phyloP scores from a whole-genome alignment of 2,888 invertebrate genomes.

The Hypomecis punctinalis region DNA sequence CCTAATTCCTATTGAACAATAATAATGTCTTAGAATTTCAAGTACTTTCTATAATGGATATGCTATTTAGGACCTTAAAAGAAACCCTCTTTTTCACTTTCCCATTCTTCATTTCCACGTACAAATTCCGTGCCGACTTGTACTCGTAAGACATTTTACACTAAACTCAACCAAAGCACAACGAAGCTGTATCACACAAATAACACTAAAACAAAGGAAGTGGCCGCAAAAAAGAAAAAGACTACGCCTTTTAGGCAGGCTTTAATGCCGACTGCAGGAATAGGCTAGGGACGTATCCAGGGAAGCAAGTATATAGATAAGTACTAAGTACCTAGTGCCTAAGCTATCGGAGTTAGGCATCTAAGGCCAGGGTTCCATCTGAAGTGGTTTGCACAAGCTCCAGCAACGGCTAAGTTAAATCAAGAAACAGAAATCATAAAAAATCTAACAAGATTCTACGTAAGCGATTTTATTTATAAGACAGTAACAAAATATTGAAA shows the following conservation, averaged over 20 bases:
- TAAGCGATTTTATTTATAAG: no score
- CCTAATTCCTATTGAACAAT: no score
- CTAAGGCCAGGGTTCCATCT: constrained; percentile 49
- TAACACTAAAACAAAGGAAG: constrained; percentile 53
- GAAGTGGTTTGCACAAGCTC: background rate
- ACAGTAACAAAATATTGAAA: no score
- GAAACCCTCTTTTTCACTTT: constrained; percentile 73
- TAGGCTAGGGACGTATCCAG: constrained; percentile 51
- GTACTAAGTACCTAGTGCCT: constrained; percentile 4
- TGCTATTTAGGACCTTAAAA: constrained; percentile 63
- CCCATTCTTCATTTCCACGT: constrained; percentile 73
- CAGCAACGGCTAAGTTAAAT: no score
- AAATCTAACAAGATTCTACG: no score
- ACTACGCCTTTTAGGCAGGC: constrained; percentile 55
- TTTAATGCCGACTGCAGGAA: constrained; percentile 59
- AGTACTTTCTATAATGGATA: no score
- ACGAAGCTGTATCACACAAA: constrained; percentile 48
- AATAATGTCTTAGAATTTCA: no score
- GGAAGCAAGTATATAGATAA: constrained; percentile 52
- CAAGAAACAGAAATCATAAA: no score
- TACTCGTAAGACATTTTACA: constrained; percentile 71
- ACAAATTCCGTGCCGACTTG: constrained; percentile 64
- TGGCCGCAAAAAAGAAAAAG: constrained; percentile 52
- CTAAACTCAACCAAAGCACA: constrained; percentile 42
- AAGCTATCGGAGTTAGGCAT: constrained; percentile 72